Conservation (phyloP, 2,113 vertebrate species). For the Fregetta grallaria region DNA sequence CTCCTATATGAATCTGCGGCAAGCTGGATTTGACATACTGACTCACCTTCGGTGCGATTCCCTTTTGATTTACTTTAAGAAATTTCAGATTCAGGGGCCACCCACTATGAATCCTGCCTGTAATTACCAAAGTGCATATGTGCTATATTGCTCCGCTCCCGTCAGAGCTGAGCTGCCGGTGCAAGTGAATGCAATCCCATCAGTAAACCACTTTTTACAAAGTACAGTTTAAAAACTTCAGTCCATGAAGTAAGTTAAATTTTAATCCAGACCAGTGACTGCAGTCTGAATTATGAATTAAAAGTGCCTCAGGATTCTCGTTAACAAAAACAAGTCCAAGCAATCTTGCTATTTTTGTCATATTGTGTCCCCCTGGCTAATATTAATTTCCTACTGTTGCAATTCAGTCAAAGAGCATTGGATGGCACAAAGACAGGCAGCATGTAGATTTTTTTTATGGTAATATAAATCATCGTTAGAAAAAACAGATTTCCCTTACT, state of each 20-base stretch:
- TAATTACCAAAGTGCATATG: fast-evolving
- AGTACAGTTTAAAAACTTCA: background rate
- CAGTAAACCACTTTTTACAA: background rate
- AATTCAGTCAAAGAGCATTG: background rate
- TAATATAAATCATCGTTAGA: background rate
- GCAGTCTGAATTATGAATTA: background rate
- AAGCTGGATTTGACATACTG: background rate
- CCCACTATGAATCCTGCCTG: fast-evolving
- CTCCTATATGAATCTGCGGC: background rate
- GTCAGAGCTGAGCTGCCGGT: background rate
- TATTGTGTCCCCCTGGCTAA: background rate
- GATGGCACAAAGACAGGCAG: background rate
- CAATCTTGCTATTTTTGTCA: background rate
- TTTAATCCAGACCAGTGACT: background rate
- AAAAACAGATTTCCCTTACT: background rate
- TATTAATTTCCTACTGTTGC: background rate
- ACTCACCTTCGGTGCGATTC: fast-evolving
- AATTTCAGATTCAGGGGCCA: background rate
- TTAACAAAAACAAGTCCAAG: background rate
- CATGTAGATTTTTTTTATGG: fast-evolving
- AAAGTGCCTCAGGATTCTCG: background rate
- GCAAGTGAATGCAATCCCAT: background rate
- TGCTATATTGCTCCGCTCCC: background rate
- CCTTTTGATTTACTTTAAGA: background rate
- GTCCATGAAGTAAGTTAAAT: background rate